These are phyloP conservation scores for Lepus americanus DNA, from an alignment of 2,113 vertebrate genomes.

Conservation along the genomic window DNA sequence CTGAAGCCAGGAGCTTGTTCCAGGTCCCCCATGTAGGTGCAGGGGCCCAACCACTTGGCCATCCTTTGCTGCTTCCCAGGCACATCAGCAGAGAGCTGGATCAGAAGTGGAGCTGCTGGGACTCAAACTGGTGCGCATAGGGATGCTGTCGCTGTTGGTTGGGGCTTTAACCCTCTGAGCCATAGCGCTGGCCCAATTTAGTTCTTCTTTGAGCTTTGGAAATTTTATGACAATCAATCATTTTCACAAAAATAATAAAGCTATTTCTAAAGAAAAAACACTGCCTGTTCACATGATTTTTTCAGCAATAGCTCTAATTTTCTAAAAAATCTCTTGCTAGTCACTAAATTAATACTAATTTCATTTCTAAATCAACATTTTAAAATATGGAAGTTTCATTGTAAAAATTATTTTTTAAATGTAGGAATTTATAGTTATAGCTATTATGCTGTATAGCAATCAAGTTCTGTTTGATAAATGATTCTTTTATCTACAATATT, in stretches of 20 bases:
- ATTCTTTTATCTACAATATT: constrained; percentile 32
- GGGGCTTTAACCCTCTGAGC: too few relatives aligned
- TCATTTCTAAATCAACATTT: constrained; percentile 52
- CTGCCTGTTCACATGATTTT: constrained; percentile 6
- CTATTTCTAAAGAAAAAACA: constrained; percentile 43
- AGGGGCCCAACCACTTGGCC: too few relatives aligned
- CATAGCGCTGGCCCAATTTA: too few relatives aligned
- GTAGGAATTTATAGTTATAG: background rate
- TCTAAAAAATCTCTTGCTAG: background rate
- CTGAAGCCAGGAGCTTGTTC: too few relatives aligned
- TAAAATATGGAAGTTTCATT: constrained; percentile 16
- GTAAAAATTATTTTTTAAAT: constrained; percentile 3
- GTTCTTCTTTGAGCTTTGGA: background rate
- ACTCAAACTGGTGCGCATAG: too few relatives aligned
- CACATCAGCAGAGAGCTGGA: too few relatives aligned
- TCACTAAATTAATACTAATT: background rate
- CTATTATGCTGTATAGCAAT: constrained; percentile 50
- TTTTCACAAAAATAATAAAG: constrained; percentile 52
- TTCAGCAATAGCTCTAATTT: background rate
- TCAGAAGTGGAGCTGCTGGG: too few relatives aligned
- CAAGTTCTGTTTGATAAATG: constrained; percentile 40
- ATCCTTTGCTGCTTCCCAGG: too few relatives aligned
- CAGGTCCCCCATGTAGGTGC: too few relatives aligned
- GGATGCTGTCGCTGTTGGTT: too few relatives aligned
- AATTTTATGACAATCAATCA: constrained; percentile 11